Evolutionary conservation across 2,113 vertebrate species (phyloP), one percentile per base, ranked within the genome.

Genomic region (Corydoras maculifer): DNA sequence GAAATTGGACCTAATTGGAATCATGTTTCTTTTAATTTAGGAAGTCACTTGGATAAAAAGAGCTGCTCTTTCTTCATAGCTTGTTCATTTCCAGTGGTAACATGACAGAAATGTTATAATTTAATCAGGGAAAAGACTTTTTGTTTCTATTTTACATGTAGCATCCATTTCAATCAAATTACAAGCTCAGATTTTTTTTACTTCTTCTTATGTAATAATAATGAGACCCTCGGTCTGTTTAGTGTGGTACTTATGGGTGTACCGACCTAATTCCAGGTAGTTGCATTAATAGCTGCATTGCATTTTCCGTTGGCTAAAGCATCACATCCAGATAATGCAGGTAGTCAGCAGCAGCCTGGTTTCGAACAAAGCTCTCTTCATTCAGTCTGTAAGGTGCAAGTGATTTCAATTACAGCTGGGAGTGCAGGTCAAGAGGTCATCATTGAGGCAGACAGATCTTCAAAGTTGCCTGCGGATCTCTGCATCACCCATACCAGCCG

Each of bases 21-120:
- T 90, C 88, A 90, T 88, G 85, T 82, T 87, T 72, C 76, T 88
- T 87, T 88, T 53, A 80, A 88, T 91, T 89, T 86, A 73, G 70
- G 78, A 79, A 59, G 79, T 81, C 77, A 75, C 65, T 84, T 12
- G 61, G 58, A 58, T 75, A 75, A 64, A 82, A 55, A 75, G 75
- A 76, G 73, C 83, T 76, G 80, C 69, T 66, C 29, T 63, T 74
- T 83, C 68, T 82, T 81, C 53, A 81, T 64, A 75, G 67, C 50
- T 75, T 69, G 78, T 80, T 82, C 77, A 82, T 85, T 84, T 80
- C 53, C 81, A 78, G 55, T 31, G 35, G 32, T 73, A 74, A 72
- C 71, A 72, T 77, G 30, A 79, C 69, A 73, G 62, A 62, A 43
- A 43, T 43, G 35, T 43, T 43, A 43, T 25, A 25, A 25, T 25